Percentiles rank a stretch among this genome's conserved stretches.
Evolutionary conservation across 2,888 invertebrate species (phyloP).

Genomic region (Parnassius glacialis): DNA sequence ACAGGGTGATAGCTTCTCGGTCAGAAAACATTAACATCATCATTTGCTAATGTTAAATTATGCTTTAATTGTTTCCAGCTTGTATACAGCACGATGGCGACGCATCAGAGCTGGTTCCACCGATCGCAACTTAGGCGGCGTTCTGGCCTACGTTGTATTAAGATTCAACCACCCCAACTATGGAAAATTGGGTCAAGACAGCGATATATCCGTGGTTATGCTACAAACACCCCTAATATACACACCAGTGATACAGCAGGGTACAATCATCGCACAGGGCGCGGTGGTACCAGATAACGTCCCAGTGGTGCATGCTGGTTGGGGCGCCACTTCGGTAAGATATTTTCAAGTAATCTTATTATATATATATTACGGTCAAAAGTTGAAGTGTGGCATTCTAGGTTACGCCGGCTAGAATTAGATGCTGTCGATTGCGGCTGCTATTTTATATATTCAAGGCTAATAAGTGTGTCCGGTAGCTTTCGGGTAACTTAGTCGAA

Average conservation of each 20-base stretch:
- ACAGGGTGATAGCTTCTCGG: too few relatives aligned
- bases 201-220: slow-evolving; percentile 47
- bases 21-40: too few relatives aligned
- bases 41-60: background rate
- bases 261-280: slow-evolving; percentile 35
- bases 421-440: too few relatives aligned
- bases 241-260: slow-evolving; percentile 37
- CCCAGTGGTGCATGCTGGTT: slow-evolving; percentile 49
- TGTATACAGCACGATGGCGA: slow-evolving; percentile 35
- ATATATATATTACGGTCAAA: too few relatives aligned
- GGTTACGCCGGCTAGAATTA: too few relatives aligned
- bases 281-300: slow-evolving; percentile 36
- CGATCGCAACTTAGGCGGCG: slow-evolving; percentile 49
- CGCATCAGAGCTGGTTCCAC: slow-evolving; percentile 57
- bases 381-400: too few relatives aligned
- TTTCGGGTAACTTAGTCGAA: too few relatives aligned
- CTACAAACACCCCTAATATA: slow-evolving; percentile 35
- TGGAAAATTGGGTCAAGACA: slow-evolving; percentile 37
- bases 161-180: slow-evolving; percentile 49
- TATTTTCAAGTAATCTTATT: background rate
- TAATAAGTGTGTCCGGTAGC: too few relatives aligned
- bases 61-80: slow-evolving; percentile 33
- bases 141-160: slow-evolving; percentile 33
- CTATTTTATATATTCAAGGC: too few relatives aligned
- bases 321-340: slow-evolving; percentile 49